These are phyloP conservation scores for Lophotis ruficrista DNA, from an alignment of 2,113 vertebrate species.

Conservation along the genomic window DNA sequence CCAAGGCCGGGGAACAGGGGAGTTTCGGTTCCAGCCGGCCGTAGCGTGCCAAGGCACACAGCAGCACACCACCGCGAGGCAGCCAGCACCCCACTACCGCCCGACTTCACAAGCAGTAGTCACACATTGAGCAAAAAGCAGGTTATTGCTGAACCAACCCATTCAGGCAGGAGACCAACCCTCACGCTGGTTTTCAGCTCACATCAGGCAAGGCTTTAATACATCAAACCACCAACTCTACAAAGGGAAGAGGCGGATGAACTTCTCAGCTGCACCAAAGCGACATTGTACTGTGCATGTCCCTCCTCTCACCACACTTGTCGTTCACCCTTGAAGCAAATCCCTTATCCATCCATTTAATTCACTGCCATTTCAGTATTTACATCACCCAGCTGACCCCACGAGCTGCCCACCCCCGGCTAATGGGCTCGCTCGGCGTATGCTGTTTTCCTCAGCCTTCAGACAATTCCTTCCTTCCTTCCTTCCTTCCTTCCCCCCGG, in stretches of 20 bases:
- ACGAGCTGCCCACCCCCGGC: rapidly evolving
- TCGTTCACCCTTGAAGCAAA: neutral
- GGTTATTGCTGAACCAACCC: neutral
- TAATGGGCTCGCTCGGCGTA: rapidly evolving
- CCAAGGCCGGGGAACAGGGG: rapidly evolving
- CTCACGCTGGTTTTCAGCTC: rapidly evolving
- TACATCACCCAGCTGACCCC: rapidly evolving
- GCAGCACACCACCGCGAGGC: rapidly evolving
- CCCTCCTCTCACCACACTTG: rapidly evolving
- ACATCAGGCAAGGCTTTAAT: rapidly evolving
- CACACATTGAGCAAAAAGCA: neutral
- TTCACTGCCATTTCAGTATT: neutral
- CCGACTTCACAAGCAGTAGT: neutral
- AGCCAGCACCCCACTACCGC: neutral
- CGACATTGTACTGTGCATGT: rapidly evolving
- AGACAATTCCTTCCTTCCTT: neutral
- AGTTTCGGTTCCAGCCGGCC: rapidly evolving
- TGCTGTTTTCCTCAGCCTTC: neutral
- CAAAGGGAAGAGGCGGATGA: neutral
- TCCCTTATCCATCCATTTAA: neutral
- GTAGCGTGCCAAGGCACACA: rapidly evolving
- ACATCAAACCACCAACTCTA: rapidly evolving
- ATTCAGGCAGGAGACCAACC: rapidly evolving
- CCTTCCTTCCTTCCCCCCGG: neutral
- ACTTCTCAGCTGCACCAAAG: rapidly evolving